Conservation (phyloP, 2,888 invertebrate species). For the Timandra comae region DNA sequence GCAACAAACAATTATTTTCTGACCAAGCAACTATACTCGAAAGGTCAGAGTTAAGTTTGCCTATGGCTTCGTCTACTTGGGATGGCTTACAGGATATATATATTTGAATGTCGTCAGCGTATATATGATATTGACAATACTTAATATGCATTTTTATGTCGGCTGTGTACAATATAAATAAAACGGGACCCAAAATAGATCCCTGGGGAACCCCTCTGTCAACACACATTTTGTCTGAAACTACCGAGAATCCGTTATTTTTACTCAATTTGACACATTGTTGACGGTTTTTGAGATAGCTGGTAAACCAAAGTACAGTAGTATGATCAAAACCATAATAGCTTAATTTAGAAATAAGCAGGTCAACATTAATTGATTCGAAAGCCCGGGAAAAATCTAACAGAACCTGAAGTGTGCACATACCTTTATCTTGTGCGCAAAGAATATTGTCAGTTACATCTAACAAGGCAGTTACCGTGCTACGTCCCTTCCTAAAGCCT, state of each 20-base stretch:
- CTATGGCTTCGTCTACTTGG: slow-evolving; percentile 2
- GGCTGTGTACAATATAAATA: slow-evolving; percentile 13
- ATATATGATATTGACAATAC: slow-evolving; percentile 10
- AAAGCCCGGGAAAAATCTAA: too few relatives aligned
- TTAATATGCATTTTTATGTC: slow-evolving; percentile 5
- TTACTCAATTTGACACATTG: neutral
- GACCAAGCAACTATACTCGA: slow-evolving; percentile 5
- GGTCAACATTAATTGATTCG: neutral
- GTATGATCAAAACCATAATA: slow-evolving; percentile 2
- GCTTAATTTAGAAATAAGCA: slow-evolving; percentile 1
- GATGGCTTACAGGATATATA: slow-evolving; percentile 6
- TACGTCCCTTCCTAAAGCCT: neutral
- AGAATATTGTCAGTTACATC: neutral
- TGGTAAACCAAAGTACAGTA: neutral
- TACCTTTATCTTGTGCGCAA: too few relatives aligned
- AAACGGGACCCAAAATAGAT: slow-evolving; percentile 12
- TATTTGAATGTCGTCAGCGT: slow-evolving; percentile 13
- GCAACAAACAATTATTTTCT: slow-evolving; percentile 1
- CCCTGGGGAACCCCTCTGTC: slow-evolving; percentile 11
- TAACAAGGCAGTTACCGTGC: neutral
- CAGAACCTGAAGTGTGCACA: too few relatives aligned
- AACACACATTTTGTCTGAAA: neutral
- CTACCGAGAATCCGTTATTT: neutral
- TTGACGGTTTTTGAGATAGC: slow-evolving; percentile 2
- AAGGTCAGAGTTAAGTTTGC: slow-evolving; percentile 9